These are phyloP conservation scores for Fragum sueziense DNA, from an alignment of 2,888 invertebrate species.

Conservation along the genomic window DNA sequence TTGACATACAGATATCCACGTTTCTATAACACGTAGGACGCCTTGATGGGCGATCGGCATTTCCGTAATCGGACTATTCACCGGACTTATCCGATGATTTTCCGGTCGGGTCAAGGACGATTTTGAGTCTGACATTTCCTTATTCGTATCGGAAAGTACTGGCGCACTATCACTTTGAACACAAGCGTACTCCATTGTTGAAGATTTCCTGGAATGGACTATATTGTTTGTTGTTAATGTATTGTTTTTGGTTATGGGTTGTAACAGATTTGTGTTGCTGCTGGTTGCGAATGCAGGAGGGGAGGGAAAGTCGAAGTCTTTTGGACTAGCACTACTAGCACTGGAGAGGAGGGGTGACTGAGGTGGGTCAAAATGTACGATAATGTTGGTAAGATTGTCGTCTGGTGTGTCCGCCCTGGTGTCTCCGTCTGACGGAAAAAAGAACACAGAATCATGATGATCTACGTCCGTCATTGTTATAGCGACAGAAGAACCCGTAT, in stretches of 20 bases:
- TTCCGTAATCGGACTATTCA: slow-evolving; percentile 68
- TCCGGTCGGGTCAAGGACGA: slow-evolving; percentile 43
- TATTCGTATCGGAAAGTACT: not conserved
- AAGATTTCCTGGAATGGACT: not conserved
- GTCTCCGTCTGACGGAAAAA: slow-evolving; percentile 55
- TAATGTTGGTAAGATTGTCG: slow-evolving; percentile 71
- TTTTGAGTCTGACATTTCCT: slow-evolving; percentile 46
- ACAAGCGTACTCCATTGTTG: not conserved
- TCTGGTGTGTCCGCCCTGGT: slow-evolving; percentile 58
- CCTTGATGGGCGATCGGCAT: slow-evolving; percentile 78
- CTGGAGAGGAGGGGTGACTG: slow-evolving; percentile 76
- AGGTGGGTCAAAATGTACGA: slow-evolving; percentile 80
- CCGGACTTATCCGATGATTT: slow-evolving; percentile 45
- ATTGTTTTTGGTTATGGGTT: slow-evolving; percentile 41
- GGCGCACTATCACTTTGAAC: not conserved
- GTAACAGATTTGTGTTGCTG: slow-evolving; percentile 39
- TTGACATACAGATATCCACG: slow-evolving; percentile 78
- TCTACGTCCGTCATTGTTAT: slow-evolving; percentile 76
- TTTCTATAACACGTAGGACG: slow-evolving; percentile 79
- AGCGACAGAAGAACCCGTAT: slow-evolving; percentile 70
- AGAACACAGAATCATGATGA: slow-evolving; percentile 55
- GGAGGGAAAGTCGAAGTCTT: slow-evolving; percentile 73
- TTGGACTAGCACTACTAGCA: slow-evolving; percentile 73
- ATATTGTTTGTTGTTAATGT: not conserved
- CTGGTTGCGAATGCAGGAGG: slow-evolving; percentile 34